Conservation (phyloP, 2,888 invertebrate species). For the Xestia xanthographa region DNA sequence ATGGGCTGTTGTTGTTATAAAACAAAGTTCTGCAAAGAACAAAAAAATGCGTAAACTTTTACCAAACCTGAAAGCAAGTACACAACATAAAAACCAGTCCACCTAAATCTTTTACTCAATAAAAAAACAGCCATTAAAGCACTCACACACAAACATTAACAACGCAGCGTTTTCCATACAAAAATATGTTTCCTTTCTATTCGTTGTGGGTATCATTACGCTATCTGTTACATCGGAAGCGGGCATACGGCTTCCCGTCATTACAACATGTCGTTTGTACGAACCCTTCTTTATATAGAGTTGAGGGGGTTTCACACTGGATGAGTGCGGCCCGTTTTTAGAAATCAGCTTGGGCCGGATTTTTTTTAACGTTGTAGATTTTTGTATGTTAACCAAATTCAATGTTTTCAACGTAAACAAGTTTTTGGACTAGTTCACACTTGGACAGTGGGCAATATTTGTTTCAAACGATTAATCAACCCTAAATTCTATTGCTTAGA, state of each 20-base stretch:
- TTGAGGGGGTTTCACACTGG: conserved; percentile 45
- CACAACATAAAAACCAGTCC: conserved; percentile 12
- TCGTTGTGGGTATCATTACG: conserved; percentile 64
- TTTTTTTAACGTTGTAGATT: background rate
- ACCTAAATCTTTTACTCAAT: conserved; percentile 32
- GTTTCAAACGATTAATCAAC: background rate
- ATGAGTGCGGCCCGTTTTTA: conserved; percentile 10
- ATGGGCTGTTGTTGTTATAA: too few species aligned
- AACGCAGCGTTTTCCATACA: conserved; percentile 57
- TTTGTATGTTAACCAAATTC: background rate
- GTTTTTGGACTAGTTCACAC: too few species aligned
- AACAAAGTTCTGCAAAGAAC: too few species aligned
- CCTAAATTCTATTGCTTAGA: too few species aligned
- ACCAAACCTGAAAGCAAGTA: conserved; percentile 13
- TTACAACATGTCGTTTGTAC: conserved; percentile 69
- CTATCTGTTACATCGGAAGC: conserved; percentile 69
- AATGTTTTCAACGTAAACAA: background rate
- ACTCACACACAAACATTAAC: conserved; percentile 54
- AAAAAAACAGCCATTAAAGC: conserved; percentile 38
- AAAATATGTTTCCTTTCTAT: conserved; percentile 67
- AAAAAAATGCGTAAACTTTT: background rate
- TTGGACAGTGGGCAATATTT: too few species aligned
- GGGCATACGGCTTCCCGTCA: conserved; percentile 66
- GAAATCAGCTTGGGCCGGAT: background rate
- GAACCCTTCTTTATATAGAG: conserved; percentile 60